Conservation (phyloP, 2,797 vertebrate genomes). For the Oreortyx pictus region DNA sequence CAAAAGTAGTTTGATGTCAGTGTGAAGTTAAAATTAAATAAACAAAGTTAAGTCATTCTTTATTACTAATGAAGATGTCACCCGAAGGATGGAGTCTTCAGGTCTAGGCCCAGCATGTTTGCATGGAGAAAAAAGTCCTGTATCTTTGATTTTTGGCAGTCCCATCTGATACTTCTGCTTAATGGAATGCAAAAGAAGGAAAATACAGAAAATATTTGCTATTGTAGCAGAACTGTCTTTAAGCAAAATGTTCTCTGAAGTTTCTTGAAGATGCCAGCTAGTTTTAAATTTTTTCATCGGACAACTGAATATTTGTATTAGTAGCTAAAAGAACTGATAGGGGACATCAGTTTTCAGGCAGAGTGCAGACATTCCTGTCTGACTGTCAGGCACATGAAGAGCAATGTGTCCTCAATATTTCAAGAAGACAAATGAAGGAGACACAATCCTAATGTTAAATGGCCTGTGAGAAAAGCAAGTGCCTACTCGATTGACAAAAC, state of each 20-base stretch:
- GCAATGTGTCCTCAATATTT: slow-evolving; percentile 39
- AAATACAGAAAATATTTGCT: neutral
- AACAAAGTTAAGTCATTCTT: neutral
- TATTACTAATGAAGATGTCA: neutral
- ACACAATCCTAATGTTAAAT: slow-evolving; percentile 36
- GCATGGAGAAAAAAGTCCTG: neutral
- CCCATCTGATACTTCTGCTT: neutral
- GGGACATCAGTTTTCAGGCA: slow-evolving; percentile 17
- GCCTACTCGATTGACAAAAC: slow-evolving; percentile 28
- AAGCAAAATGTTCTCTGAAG: neutral
- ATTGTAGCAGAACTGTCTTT: neutral
- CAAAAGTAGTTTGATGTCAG: neutral
- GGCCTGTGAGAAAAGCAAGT: slow-evolving; percentile 23
- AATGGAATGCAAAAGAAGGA: neutral
- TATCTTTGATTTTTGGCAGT: neutral
- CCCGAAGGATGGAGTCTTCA: neutral
- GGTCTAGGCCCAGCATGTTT: neutral
- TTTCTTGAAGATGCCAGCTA: neutral
- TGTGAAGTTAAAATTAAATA: neutral
- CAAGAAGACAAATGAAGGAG: slow-evolving; percentile 57
- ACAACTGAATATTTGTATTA: neutral
- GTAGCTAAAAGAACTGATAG: slow-evolving; percentile 1
- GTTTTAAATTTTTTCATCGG: neutral
- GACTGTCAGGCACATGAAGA: slow-evolving; percentile 53
- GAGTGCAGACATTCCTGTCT: slow-evolving; percentile 6